Base-by-base conservation (phyloP, 1,140 invertebrate genomes). In the Heliothis virescens region DNA sequence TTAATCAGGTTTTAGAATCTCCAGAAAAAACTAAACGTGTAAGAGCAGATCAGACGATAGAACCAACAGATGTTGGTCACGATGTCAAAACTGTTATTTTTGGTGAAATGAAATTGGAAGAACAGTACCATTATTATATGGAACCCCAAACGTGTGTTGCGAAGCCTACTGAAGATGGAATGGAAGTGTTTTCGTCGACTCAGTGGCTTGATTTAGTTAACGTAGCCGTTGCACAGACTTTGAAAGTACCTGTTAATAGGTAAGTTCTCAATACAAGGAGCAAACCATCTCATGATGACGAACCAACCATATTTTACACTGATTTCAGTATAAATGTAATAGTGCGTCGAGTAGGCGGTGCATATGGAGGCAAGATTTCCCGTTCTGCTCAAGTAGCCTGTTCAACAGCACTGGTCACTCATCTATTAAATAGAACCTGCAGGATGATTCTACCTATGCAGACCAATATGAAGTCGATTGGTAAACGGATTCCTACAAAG, bases 151-250 rank as follows among this genome's bases (percentile, higher is more conserved):
- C 94, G 1, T 96, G 96, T 84, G 94, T 97, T 26, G 96, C 95
- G 26, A 87, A 96, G 41, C 96, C 96, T 1, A 94, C 92, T 48
- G 97, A 97, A 90, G 96, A 97, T 91, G 96, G 96, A 2, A 87
- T 97, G 50, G 96, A 97, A 81, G 95, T 97, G 9, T 96, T 96
- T 87, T 91, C 96, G 1, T 83, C 96, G 0, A 95, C 96, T 0
- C 97, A 97, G 85, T 97, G 96, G 95, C 92, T 97, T 12, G 96
- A 97, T 86, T 85, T 95, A 1, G 90, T 87, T 0, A 96, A 97
- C 90, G 82, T 94, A 65, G 93, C 95, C 2, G 94, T 97, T n/a
- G 95, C 96, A 0, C 84, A 94, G 55, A 92, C 95, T 34, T 92
- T 97, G 1, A 95, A 95, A 72, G 81, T 96, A 50, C 92, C 94